Conservation (phyloP, 2,888 invertebrate species). For the Lasioglossum calceatum region DNA sequence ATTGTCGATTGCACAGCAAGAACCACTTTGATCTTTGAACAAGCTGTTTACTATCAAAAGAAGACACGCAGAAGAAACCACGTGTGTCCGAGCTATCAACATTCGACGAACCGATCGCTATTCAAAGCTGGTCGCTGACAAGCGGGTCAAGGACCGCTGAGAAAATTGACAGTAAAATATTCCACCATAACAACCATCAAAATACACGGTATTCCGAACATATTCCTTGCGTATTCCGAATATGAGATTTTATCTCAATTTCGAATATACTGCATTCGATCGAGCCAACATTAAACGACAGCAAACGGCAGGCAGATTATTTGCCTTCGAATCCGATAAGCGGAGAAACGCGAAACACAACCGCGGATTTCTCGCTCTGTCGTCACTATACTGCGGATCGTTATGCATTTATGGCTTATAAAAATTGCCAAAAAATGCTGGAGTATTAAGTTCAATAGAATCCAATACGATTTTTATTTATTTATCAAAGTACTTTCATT, state of each 20-base stretch:
- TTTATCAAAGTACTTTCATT: too few relatives aligned
- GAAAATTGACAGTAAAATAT: constrained; percentile 48
- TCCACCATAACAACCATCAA: background rate
- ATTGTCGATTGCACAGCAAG: background rate
- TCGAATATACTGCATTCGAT: background rate
- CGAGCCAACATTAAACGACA: background rate
- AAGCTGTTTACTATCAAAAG: background rate
- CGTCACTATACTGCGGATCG: background rate
- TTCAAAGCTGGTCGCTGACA: constrained; percentile 58
- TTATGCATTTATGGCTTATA: too few relatives aligned
- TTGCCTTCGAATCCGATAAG: background rate
- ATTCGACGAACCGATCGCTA: constrained; percentile 58
- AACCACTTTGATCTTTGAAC: background rate
- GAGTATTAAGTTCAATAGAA: too few relatives aligned
- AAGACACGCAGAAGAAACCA: constrained; percentile 1
- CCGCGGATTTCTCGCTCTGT: constrained; percentile 38
- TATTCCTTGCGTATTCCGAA: background rate
- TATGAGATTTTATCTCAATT: background rate
- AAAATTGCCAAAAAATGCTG: too few relatives aligned
- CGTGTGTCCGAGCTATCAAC: background rate
- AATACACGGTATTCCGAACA: background rate
- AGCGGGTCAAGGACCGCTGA: constrained; percentile 73
- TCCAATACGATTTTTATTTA: too few relatives aligned
- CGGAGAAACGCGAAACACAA: background rate
- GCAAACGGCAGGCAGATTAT: background rate